A percentile compares a stretch with the other conserved stretches of the same genome.
These are phyloP conservation scores for Drosophila longiperda DNA, from an alignment of 2,888 invertebrate genomes.

Conservation along the genomic window DNA sequence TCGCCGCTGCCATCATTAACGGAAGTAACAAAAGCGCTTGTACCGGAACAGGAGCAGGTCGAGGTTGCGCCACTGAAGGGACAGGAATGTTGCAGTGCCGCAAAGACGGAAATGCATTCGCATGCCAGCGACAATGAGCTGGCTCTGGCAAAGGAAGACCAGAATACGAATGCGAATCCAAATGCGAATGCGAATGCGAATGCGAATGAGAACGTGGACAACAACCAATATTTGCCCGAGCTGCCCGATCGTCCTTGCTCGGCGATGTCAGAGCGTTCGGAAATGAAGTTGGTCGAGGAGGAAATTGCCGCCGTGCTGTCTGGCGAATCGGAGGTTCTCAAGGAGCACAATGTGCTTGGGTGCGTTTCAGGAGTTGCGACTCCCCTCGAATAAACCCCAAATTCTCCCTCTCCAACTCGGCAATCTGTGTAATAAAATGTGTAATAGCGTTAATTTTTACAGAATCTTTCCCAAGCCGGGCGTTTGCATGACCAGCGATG, in stretches of 20 bases:
- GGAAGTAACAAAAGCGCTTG: conserved; percentile 73
- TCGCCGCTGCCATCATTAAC: conserved; percentile 50
- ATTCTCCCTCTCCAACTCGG: conserved; percentile 5
- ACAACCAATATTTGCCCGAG: conserved; percentile 63
- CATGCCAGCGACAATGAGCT: conserved; percentile 28
- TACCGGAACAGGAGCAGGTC: conserved; percentile 55
- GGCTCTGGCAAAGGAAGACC: neutral
- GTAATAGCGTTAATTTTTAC: conserved; percentile 88
- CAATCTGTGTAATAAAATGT: conserved; percentile 14
- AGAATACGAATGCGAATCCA: neutral
- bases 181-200: neutral
- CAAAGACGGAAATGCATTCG: conserved; percentile 71
- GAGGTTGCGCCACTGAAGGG: conserved; percentile 32
- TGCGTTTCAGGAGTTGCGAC: conserved; percentile 42
- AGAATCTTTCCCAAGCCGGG: conserved; percentile 88
- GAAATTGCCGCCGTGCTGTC: conserved; percentile 89
- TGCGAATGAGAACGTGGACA: conserved; percentile 15
- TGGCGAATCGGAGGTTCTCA: conserved; percentile 89
- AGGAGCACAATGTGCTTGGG: conserved; percentile 88
- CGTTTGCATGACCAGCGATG: conserved; percentile 89
- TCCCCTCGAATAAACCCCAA: conserved; percentile 31
- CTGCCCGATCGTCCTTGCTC: conserved; percentile 79
- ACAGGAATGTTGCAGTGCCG: conserved; percentile 56
- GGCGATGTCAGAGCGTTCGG: conserved; percentile 74
- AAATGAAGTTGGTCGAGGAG: conserved; percentile 87